Conservation (phyloP, 2,113 vertebrate species). For the Lampris megalopsis region DNA sequence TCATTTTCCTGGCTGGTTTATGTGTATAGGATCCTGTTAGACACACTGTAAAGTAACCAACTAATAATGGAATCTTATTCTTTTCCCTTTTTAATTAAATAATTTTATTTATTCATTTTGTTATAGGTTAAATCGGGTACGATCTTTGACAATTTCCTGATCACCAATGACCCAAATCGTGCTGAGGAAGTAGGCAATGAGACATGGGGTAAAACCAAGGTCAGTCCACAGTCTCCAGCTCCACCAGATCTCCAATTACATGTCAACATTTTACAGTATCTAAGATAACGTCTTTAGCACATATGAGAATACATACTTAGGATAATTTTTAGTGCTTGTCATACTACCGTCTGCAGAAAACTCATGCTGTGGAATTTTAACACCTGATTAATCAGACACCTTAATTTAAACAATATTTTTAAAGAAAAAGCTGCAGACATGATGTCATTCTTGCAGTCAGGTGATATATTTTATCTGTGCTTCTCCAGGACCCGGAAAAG, state of each 20-base stretch:
- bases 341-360: no score
- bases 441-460: not conserved
- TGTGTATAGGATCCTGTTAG: not conserved
- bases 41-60: not conserved
- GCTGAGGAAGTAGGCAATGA: conserved; percentile 86
- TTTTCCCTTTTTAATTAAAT: not conserved
- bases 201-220: conserved; percentile 85
- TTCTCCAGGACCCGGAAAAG: conserved; percentile 83
- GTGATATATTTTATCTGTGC: conserved; percentile 40
- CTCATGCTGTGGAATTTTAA: no score
- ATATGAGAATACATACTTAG: not conserved
- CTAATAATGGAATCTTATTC: no score
- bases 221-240: conserved; percentile 41
- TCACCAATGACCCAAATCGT: conserved; percentile 84
- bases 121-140: conserved; percentile 86
- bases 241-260: not conserved
- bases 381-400: no score
- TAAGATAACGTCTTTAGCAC: not conserved
- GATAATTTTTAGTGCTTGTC: no score
- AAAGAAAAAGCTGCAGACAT: not conserved
- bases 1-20: no score
- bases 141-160: conserved; percentile 89
- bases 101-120: conserved; percentile 24
- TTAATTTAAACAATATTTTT: no score
- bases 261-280: not conserved